phyloP scores from a whole-genome alignment of 2,888 invertebrate genomes.

The Craniophora ligustri region DNA sequence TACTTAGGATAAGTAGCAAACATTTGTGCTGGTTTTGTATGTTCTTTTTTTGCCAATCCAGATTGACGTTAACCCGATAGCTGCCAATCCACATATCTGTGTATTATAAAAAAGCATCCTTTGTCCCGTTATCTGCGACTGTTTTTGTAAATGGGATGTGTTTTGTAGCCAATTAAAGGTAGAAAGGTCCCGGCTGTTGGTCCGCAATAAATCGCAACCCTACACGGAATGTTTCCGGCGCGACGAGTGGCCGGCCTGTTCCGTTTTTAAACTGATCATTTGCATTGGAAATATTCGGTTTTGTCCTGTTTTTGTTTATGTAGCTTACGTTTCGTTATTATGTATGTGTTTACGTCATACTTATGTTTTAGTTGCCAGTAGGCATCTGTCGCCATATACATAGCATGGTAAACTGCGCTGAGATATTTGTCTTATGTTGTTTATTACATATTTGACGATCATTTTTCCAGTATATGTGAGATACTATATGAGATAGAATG shows the following conservation, averaged over 20 bases:
- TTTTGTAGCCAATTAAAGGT: conserved; percentile 87
- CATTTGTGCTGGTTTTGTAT: not conserved
- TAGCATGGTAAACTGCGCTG: not conserved
- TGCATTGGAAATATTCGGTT: conserved; percentile 48
- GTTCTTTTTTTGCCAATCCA: conserved; percentile 14
- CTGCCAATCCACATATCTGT: conserved; percentile 25
- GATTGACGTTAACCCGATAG: conserved; percentile 10
- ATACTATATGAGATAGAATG: no score
- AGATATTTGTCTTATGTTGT: no score
- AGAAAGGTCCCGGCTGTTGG: conserved; percentile 79
- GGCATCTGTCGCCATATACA: not conserved
- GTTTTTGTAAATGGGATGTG: conserved; percentile 80
- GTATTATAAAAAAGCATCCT: conserved; percentile 52
- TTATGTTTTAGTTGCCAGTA: not conserved
- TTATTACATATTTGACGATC: not conserved
- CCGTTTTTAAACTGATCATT: conserved; percentile 57
- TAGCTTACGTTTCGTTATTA: conserved; percentile 27
- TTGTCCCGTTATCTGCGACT: conserved; percentile 72
- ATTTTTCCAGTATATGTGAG: no score
- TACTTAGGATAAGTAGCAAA: not conserved
- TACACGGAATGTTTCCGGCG: conserved; percentile 78
- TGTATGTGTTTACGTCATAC: conserved; percentile 14
- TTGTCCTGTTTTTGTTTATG: conserved; percentile 24
- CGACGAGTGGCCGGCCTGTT: conserved; percentile 49
- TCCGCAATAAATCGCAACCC: conserved; percentile 87